Evolutionary conservation across 2,888 invertebrate genomes (phyloP).

Genomic region (Itoplectis maculator): DNA sequence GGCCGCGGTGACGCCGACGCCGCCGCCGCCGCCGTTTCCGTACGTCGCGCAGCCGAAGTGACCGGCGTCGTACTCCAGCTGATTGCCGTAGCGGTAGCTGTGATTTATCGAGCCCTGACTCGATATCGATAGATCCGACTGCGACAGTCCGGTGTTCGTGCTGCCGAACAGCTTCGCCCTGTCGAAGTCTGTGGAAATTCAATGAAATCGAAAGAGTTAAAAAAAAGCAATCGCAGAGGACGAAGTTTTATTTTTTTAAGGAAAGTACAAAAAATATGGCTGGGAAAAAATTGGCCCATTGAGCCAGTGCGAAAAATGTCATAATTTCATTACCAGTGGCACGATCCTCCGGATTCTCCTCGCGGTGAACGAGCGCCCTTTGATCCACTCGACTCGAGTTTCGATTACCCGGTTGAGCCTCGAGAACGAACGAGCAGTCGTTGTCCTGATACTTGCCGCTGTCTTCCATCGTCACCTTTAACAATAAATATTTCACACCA

Average conservation of each 20-base stretch:
- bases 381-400: constrained; percentile 82
- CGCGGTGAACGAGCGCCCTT: constrained; percentile 86
- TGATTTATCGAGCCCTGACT: constrained; percentile 90
- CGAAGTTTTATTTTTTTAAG: no score
- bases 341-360: constrained; percentile 79
- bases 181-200: constrained; percentile 75
- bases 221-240: no score
- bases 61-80: constrained; percentile 91
- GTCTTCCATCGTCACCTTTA: constrained; percentile 81
- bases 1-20: no score
- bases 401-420: constrained; percentile 80
- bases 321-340: constrained; percentile 71
- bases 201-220: background rate
- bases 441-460: constrained; percentile 78
- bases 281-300: no score
- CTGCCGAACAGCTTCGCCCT: constrained; percentile 85
- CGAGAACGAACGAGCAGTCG: constrained; percentile 82
- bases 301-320: no score
- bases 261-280: no score
- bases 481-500: constrained; percentile 30
- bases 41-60: constrained; percentile 90
- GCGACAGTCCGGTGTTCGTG: constrained; percentile 91
- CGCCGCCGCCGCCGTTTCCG: constrained; percentile 77
- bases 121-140: constrained; percentile 92
- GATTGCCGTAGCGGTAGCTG: constrained; percentile 92